Evolutionary conservation across 2,888 invertebrate genomes (phyloP).

Genomic region (Parnassius apollo): DNA sequence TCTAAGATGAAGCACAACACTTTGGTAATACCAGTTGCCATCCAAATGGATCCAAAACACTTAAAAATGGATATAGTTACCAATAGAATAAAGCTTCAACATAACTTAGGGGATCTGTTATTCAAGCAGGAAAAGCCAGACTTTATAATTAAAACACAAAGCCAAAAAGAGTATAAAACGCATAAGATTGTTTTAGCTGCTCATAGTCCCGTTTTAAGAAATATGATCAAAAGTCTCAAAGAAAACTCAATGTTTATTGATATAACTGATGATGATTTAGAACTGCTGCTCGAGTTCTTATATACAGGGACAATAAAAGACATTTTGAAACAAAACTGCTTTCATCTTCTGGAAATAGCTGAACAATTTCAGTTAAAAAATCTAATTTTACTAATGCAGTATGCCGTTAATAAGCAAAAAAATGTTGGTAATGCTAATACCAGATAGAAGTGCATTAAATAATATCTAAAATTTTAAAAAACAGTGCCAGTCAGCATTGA

Average conservation of each 20-base stretch:
- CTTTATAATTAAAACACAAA: slow-evolving; percentile 49
- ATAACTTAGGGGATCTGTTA: slow-evolving; percentile 47
- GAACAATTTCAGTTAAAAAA: slow-evolving; percentile 50
- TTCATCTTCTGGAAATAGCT: slow-evolving; percentile 52
- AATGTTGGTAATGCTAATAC: slow-evolving; percentile 49
- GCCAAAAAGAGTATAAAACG: slow-evolving; percentile 46
- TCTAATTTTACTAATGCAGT: slow-evolving; percentile 47
- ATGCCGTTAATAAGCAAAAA: slow-evolving; percentile 50
- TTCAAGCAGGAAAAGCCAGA: slow-evolving; percentile 51
- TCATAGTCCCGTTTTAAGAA: slow-evolving; percentile 54
- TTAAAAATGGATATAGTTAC: slow-evolving; percentile 44
- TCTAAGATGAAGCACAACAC: slow-evolving; percentile 34
- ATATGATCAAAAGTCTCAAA: slow-evolving; percentile 42
- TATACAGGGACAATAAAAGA: slow-evolving; percentile 59
- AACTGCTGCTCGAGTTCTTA: slow-evolving; percentile 57
- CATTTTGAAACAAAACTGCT: slow-evolving; percentile 47
- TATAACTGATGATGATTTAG: slow-evolving; percentile 53
- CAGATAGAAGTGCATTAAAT: no score
- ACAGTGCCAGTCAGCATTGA: no score
- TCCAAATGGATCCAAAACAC: slow-evolving; percentile 45
- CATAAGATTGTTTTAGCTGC: slow-evolving; percentile 62
- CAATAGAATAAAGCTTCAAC: slow-evolving; percentile 52
- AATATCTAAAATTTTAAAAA: no score
- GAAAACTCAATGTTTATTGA: slow-evolving; percentile 43
- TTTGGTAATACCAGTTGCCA: slow-evolving; percentile 54